These are phyloP conservation scores for Pedionomus torquatus DNA, from an alignment of 2,113 vertebrate species.

Conservation along the genomic window DNA sequence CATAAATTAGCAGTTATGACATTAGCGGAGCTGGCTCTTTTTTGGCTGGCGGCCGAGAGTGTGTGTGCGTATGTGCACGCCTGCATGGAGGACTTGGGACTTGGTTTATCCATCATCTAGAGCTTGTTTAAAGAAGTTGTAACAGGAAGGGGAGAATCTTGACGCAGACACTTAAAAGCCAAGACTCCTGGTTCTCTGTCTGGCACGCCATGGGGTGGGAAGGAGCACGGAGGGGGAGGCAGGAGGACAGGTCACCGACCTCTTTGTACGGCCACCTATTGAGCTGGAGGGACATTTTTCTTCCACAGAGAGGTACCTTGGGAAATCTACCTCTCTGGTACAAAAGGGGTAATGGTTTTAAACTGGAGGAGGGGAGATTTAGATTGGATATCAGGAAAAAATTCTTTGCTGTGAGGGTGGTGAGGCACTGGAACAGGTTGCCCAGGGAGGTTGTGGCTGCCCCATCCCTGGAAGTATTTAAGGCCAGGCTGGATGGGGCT, in stretches of 20 bases:
- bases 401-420: no score
- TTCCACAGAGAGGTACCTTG: background rate
- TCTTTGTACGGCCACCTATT: no score
- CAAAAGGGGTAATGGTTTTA: no score
- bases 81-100: background rate
- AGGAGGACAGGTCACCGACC: background rate
- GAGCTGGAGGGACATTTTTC: background rate
- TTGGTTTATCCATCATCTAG: background rate
- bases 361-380: no score
- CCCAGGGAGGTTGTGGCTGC: no score
- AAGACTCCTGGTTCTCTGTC: background rate
- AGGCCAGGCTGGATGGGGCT: no score
- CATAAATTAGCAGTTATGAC: background rate
- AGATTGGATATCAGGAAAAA: no score
- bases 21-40: background rate
- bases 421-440: no score
- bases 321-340: no score
- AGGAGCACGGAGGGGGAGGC: background rate
- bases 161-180: background rate
- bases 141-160: background rate
- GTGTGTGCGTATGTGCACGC: background rate
- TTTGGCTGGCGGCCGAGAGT: background rate
- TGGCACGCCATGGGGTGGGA: fast-evolving
- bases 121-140: background rate
- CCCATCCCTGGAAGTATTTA: no score